phyloP scores from a whole-genome alignment of 2,113 vertebrate genomes.

The Varanus salvator region DNA sequence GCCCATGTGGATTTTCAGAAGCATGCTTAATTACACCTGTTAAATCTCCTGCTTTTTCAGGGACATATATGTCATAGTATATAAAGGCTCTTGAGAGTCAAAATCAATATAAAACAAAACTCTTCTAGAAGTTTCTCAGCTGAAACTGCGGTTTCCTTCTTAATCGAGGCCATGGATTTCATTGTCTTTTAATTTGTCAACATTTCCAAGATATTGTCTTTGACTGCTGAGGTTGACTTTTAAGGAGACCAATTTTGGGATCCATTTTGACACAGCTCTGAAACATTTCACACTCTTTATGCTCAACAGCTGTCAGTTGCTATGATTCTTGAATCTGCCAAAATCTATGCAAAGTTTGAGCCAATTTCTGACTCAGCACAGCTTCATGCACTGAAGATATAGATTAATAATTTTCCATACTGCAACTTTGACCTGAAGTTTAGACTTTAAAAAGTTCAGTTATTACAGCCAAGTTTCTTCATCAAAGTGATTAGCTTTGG shows the following conservation, averaged over 20 bases:
- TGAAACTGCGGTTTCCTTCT: neutral
- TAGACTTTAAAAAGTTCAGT: neutral
- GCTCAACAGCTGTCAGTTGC: neutral
- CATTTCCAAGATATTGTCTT: neutral
- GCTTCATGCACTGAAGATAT: neutral
- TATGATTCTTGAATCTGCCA: neutral
- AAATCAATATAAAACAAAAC: neutral
- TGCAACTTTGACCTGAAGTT: neutral
- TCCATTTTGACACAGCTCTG: neutral
- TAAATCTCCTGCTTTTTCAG: neutral
- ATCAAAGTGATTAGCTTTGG: neutral
- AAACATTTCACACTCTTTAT: neutral
- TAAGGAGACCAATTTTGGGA: neutral
- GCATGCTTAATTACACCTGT: neutral
- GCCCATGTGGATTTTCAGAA: neutral
- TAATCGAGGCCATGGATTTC: neutral
- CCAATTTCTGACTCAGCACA: neutral
- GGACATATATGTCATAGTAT: constrained; percentile 31
- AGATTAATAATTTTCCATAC: neutral
- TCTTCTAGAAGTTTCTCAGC: neutral
- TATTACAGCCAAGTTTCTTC: neutral
- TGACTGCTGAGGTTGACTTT: neutral
- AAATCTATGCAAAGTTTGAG: neutral
- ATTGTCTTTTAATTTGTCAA: no score
- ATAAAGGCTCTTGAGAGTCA: neutral